Conservation (phyloP, 2,797 vertebrate genomes). For the Poecilia velifera region DNA sequence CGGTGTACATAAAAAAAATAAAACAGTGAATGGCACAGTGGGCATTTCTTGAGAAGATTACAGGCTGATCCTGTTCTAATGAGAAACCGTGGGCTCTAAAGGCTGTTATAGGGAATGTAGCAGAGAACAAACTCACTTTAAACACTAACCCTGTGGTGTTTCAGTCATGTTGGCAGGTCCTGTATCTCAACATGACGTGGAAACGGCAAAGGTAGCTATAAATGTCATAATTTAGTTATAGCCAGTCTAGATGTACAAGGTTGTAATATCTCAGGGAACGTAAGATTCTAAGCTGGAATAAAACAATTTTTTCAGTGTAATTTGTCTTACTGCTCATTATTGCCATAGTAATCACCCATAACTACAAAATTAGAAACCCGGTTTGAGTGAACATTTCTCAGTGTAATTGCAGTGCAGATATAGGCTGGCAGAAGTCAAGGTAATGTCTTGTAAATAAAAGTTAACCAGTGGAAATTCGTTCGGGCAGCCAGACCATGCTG, state of each 20-base stretch:
- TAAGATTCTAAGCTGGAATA: constrained; percentile 49
- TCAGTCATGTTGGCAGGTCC: constrained; percentile 18
- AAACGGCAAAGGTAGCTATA: constrained; percentile 45
- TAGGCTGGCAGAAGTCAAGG: neutral
- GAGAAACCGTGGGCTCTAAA: constrained; percentile 42
- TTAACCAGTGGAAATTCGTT: neutral
- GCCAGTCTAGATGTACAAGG: constrained; percentile 41
- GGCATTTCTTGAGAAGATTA: constrained; percentile 61
- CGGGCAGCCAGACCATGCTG: neutral
- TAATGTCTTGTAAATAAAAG: neutral
- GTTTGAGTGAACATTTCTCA: neutral
- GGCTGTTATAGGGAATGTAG: constrained; percentile 22
- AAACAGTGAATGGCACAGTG: constrained; percentile 57
- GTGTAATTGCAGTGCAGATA: neutral
- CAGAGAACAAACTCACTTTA: constrained; percentile 42
- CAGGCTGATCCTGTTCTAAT: constrained; percentile 63
- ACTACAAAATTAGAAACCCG: neutral
- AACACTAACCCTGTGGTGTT: constrained; percentile 26
- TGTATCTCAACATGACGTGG: constrained; percentile 34
- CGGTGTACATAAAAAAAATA: constrained; percentile 48
- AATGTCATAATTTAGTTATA: constrained; percentile 27
- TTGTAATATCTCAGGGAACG: constrained; percentile 66
- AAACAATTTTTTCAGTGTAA: constrained; percentile 31
- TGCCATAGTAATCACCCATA: neutral
- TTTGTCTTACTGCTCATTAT: constrained; percentile 5